Base-by-base conservation (phyloP, 2,888 invertebrate species). In the Muschampia plurimacula region DNA sequence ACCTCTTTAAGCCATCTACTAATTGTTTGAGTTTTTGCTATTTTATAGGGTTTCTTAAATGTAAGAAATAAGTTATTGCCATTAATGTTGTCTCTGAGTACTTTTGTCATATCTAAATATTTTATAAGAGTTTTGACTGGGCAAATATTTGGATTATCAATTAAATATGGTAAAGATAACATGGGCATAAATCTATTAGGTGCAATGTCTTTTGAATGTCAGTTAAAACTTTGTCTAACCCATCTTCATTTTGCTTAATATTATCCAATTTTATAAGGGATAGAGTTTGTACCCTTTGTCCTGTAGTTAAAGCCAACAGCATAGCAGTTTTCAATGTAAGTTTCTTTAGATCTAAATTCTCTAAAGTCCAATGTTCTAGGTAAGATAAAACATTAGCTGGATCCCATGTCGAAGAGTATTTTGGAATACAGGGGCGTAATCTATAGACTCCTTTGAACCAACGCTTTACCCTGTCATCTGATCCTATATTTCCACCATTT, bases 1-100 rank as follows among this genome's bases (percentile, higher is more conserved):
- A 57, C 57, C 5, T 28, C 57, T 28, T 57, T 57, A 57, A 57
- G 57, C 57, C 57, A 57, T 57, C 57, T 57, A 28, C 57, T 57
- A 22, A 57, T 57, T 57, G 57, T 57, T 57, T 57, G 57, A 10
- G 57, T 0, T 57, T 2, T 57, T 9, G 57, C 57, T 28, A 57
- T 28, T 57, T 28, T 57, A 57, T 57, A 12, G 4, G 57, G 28
- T 12, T 57, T 57, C 10, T 57, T 57, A 28, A 28, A 22, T 12
- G 28, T 57, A 57, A 57, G 9, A 4, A 57, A 28, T 57, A 57
- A 57, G 12, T 57, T 28, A 57, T 57, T 57, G 10, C 28, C 12
- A 57, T 8, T 32, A 28, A 57, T 57, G 12, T 57, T 57, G 6
- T 28, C 8, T 13, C 28, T 7, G 1, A 57, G 12, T 3, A 32